Base-by-base conservation (phyloP, 2,888 invertebrate genomes). In the Melipona bicolor region DNA sequence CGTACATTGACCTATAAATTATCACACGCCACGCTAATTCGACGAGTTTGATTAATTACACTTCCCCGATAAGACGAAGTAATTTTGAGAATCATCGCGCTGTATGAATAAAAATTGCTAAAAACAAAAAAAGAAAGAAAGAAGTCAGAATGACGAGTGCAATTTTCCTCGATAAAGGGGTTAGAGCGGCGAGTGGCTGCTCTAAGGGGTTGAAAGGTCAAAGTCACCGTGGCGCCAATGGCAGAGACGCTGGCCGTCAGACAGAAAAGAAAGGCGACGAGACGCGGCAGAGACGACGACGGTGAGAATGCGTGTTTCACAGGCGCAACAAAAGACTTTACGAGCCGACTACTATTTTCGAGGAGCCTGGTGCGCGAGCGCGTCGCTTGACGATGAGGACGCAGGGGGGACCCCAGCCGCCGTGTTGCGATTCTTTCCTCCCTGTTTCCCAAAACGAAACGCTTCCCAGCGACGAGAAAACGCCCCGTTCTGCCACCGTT, bases 301-400 rank as follows among this genome's bases (percentile, higher is more conserved):
- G 84, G 67, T 84, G 85, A 85, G 79, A 85, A 83, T 81, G 86
- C 81, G 62, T 71, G 84, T 84, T 86, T 87, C 86, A 83, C 86
- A 77, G 81, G 73, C 85, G 77, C 85, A 84, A 87, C 84, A 86
- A 84, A 91, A 87, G 85, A 89, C 87, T 91, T 90, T 89, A 90
- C 88, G 90, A 90, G 88, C 82, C 87, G 73, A 83, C 89, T 88
- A 91, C 88, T 91, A 91, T 91, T 91, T 91, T 91, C 89, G 90
- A 85, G 87, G 79, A 89, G 83, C 78, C 11, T 3, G 43, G 85
- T 87, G 82, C 84, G 77, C 87, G 77, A 86, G 86, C 77, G 83
- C 76, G 49, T 79, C 79, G 84, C 80, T 91, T 88, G 85, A 88
- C 50, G 87, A 86, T 32, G 85, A 65, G 62, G 71, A 21, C 69